A percentile compares a stretch with the other conserved stretches of the same genome.
phyloP scores from a whole-genome alignment of 2,888 invertebrate genomes.

The Calameuta filiformis region DNA sequence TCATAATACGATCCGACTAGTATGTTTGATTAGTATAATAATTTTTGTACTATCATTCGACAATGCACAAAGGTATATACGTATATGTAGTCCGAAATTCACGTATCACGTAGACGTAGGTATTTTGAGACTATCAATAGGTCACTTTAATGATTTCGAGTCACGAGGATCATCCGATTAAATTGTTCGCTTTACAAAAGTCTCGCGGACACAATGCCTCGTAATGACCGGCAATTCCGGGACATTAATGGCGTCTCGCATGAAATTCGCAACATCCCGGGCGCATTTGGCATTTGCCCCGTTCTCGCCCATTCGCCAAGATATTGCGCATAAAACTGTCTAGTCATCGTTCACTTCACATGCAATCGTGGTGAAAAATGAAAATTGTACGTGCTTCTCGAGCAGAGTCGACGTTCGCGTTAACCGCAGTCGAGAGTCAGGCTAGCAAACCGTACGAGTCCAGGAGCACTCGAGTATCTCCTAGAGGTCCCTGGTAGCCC shows the following conservation, averaged over 20 bases:
- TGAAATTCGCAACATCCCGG: background rate
- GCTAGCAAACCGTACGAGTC: background rate
- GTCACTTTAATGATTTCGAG: background rate
- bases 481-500: conserved; percentile 14
- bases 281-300: background rate
- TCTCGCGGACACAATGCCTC: background rate
- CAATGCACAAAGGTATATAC: too few relatives aligned
- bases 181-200: background rate
- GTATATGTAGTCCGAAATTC: background rate
- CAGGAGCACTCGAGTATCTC: conserved; percentile 23
- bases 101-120: too few relatives aligned
- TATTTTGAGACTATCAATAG: background rate
- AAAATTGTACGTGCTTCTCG: conserved; percentile 37
- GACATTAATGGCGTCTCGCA: background rate
- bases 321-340: conserved; percentile 37
- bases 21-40: too few relatives aligned
- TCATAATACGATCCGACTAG: too few relatives aligned
- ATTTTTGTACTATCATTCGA: background rate
- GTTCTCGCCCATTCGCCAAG: conserved; percentile 9
- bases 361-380: conserved; percentile 31
- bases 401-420: conserved; percentile 16
- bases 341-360: conserved; percentile 27
- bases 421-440: conserved; percentile 19
- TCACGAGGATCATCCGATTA: background rate
- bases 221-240: background rate